Base-by-base conservation (phyloP, 2,888 invertebrate species). In the Nomada fucata region DNA sequence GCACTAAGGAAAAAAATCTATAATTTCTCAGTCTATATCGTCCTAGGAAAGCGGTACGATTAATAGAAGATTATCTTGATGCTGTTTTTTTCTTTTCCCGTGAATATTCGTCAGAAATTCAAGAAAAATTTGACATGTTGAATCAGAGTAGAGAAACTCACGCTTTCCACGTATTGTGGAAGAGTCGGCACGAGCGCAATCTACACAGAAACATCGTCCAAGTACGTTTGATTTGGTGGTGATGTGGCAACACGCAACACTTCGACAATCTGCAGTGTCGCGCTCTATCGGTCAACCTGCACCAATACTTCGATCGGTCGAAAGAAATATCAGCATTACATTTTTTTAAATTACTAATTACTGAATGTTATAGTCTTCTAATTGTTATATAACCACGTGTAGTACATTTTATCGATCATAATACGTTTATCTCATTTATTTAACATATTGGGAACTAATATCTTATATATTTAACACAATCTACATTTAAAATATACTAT, bases 221-320 rank as follows among this genome's bases (percentile, higher is more conserved):
- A 89, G 87, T 89, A 90, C 87, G 86, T 90, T 90, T 89, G 84
- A 89, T 89, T 89, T 91, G 90, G 89, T 92, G 93, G 90, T 93
- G 93, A 93, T 93, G 93, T 93, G 93, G 93, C 93, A 92, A 92
- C 92, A 93, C 93, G 93, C 92, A 92, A 91, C 92, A 92, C 84
- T 83, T 83, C 83, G 76, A 82, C 73, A 73, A 83, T 57, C 73
- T 50, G 42, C 79, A 75, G 78, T 88, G 84, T 68, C 85, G 89
- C 86, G 36, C 88, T 81, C 88, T 88, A 77, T 42, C 74, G 83
- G 86, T 65, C 64, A 55, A 65, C 63, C 42, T 55, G 18, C 47
- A 67, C 60, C 26, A 47, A 68, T 64, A 50, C 5, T 47, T 72
- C 71, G 67, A 82, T 82, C 68, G 69, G 68, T 23, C 73, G 73